Conservation (phyloP, 2,888 invertebrate species). For the Geophilus truncorum region DNA sequence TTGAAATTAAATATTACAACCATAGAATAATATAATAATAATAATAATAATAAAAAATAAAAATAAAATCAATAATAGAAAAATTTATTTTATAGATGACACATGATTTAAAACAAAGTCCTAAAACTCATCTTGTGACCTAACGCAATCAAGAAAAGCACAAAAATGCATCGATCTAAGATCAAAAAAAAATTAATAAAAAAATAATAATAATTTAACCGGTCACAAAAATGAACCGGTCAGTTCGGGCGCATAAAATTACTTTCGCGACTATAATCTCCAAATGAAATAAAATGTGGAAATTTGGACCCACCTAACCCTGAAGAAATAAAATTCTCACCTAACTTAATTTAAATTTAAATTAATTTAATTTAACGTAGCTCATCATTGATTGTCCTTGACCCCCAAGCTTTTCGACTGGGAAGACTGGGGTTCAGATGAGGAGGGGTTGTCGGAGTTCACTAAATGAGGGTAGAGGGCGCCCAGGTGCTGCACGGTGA, state of each 20-base stretch:
- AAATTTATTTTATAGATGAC: neutral
- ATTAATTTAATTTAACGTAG: neutral
- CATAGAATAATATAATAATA: neutral
- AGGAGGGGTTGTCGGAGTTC: neutral
- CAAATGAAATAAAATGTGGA: neutral
- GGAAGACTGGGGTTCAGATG: slow-evolving; percentile 13
- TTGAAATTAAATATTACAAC: neutral
- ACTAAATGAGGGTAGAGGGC: slow-evolving; percentile 35
- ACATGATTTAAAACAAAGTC: neutral
- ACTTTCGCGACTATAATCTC: too few relatives aligned
- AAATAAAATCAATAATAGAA: neutral
- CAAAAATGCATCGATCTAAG: neutral
- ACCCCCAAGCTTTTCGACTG: neutral
- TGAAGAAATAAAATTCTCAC: neutral
- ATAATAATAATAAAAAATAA: neutral
- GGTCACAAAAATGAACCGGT: too few relatives aligned
- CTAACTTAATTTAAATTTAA: neutral
- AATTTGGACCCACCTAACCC: slow-evolving; percentile 13
- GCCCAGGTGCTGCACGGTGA: slow-evolving; percentile 35
- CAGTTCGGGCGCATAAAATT: too few relatives aligned
- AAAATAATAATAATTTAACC: neutral
- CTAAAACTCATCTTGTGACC: neutral
- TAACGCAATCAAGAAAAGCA: neutral
- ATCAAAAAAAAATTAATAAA: neutral
- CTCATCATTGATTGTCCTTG: neutral